A percentile compares a stretch with the other conserved stretches of the same genome.
These are phyloP conservation scores for Nerophis lumbriciformis DNA, from an alignment of 2,113 vertebrate genomes.

Conservation along the genomic window DNA sequence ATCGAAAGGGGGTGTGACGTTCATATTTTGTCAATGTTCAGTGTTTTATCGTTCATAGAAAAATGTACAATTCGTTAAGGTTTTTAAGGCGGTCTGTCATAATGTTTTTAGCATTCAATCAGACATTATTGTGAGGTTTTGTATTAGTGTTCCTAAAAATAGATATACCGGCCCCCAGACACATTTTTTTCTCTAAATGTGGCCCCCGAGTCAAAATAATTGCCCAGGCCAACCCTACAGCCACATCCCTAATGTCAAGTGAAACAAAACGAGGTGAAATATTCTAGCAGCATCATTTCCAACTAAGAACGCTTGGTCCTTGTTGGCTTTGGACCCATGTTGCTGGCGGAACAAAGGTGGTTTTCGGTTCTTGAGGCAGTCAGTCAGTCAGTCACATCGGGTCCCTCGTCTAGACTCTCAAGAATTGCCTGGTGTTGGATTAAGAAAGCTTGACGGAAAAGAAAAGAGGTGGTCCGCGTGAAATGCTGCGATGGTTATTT, in stretches of 20 bases:
- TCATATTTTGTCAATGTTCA: too few species aligned
- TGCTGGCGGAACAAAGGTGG: slow-evolving; percentile 9
- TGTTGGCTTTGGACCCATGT: slow-evolving; percentile 28
- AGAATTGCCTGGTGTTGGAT: slow-evolving; percentile 50
- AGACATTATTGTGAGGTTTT: too few species aligned
- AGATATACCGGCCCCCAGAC: too few species aligned
- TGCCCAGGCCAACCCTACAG: too few species aligned
- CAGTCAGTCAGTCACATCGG: slow-evolving; percentile 12
- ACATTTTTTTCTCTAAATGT: too few species aligned
- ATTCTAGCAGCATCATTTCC: slow-evolving; percentile 51
- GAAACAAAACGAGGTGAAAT: slow-evolving; percentile 51
- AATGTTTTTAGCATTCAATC: too few species aligned
- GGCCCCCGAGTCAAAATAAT: too few species aligned
- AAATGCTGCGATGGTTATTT: slow-evolving; percentile 37
- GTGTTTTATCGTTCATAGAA: too few species aligned
- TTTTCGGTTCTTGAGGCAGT: slow-evolving; percentile 32
- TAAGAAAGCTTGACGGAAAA: slow-evolving; percentile 47
- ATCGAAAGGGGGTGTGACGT: too few species aligned
- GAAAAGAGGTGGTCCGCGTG: slow-evolving; percentile 33
- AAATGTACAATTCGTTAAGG: too few species aligned
- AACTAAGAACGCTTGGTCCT: slow-evolving; percentile 49
- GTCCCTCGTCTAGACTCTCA: slow-evolving; percentile 57
- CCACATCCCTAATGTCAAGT: slow-evolving; percentile 63
- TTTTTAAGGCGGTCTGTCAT: too few species aligned
- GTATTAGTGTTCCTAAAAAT: too few species aligned